These are phyloP conservation scores for Melolontha melolontha DNA, from an alignment of 2,888 invertebrate species.

Conservation along the genomic window DNA sequence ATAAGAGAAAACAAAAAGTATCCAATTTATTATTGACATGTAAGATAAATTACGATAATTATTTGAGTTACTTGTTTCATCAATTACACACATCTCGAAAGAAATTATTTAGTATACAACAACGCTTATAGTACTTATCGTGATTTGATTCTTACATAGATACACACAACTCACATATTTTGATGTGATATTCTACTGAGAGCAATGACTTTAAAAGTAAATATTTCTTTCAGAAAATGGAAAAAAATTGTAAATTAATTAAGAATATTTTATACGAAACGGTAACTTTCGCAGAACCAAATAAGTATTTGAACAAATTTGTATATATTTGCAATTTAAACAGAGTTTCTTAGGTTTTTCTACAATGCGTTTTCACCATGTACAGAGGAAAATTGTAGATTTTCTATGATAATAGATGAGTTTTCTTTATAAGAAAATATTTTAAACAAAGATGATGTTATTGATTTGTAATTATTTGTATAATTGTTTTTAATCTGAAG, in stretches of 20 bases:
- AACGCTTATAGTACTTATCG: slow-evolving; percentile 12
- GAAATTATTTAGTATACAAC: slow-evolving; percentile 12
- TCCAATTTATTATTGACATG: slow-evolving; percentile 30
- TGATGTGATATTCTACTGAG: slow-evolving; percentile 37
- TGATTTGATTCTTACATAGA: slow-evolving; percentile 20
- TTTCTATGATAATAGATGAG: slow-evolving; percentile 60
- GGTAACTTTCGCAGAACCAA: slow-evolving; percentile 44
- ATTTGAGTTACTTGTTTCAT: slow-evolving; percentile 19
- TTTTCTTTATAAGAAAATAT: slow-evolving; percentile 65
- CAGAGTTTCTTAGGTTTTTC: slow-evolving; percentile 45
- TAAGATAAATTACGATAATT: slow-evolving; percentile 37
- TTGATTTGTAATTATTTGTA: slow-evolving; percentile 65
- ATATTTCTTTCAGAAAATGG: slow-evolving; percentile 29
- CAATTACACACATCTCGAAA: not conserved
- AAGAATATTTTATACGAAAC: slow-evolving; percentile 42
- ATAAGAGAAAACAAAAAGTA: slow-evolving; percentile 30
- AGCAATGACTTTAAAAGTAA: slow-evolving; percentile 33
- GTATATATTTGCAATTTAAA: slow-evolving; percentile 44
- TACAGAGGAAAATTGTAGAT: slow-evolving; percentile 58
- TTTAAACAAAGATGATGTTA: slow-evolving; percentile 59
- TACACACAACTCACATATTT: slow-evolving; percentile 30
- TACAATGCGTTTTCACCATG: slow-evolving; percentile 44
- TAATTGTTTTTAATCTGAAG: slow-evolving; percentile 60
- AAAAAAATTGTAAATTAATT: slow-evolving; percentile 30
- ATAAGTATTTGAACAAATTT: slow-evolving; percentile 47